Percentiles rank a stretch among this genome's conserved stretches.
Evolutionary conservation across 2,113 vertebrate species (phyloP).

Genomic region (Boulengerochromis microlepis): DNA sequence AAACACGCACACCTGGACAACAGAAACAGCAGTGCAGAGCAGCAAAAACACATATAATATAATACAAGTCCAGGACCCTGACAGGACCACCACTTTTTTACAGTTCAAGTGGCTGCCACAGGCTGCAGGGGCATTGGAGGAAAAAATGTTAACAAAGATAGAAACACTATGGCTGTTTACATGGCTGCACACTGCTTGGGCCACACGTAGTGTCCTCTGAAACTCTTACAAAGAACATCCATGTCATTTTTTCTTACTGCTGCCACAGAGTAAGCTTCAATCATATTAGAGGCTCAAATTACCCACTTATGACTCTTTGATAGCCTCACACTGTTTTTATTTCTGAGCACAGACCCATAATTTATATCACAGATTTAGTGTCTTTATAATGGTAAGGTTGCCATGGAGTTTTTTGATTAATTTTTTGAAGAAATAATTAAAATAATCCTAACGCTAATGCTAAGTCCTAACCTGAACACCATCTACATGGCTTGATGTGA

Average conservation of each 20-base stretch:
- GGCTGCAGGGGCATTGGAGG: neutral
- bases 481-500: neutral
- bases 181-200: neutral
- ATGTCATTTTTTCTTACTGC: accelerated
- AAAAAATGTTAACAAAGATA: neutral
- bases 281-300: neutral
- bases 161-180: neutral
- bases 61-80: neutral
- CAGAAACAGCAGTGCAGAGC: neutral
- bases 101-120: neutral
- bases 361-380: too few relatives aligned
- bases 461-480: neutral
- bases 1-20: neutral
- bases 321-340: neutral
- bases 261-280: too few relatives aligned
- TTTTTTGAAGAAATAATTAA: neutral
- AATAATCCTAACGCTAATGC: neutral
- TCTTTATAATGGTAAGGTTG: neutral
- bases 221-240: neutral
- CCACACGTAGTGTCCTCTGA: neutral
- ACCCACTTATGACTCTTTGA: neutral
- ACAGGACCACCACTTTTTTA: neutral
- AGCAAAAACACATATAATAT: neutral
- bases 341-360: neutral
- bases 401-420: neutral